Base-by-base conservation (phyloP, 2,797 vertebrate genomes). In the Amblyraja radiata region DNA sequence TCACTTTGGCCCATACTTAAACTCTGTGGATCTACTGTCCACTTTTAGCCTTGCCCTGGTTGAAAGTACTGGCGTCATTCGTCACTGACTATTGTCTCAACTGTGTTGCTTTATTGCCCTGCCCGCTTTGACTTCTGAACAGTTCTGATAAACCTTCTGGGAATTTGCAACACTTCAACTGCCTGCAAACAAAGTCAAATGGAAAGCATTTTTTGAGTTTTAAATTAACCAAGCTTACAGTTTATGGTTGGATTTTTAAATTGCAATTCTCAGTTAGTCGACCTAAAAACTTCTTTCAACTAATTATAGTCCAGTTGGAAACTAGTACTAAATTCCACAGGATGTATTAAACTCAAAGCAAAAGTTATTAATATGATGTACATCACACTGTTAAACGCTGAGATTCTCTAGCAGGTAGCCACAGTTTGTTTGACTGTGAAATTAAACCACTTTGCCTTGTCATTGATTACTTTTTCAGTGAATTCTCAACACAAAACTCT, bases 401-500 rank as follows among this genome's bases (percentile, higher is more conserved):
- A 74, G 71, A 25, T 74, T 23, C 10, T 16, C 36, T 18, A 81
- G 36, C 0, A 39, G 6, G 46, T 25, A 83, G 25, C 61, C 13
- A 65, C 13, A 1, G 7, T 6, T 65, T 65, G 7, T 6, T 65
- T 65, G 32, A 14, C 16, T 65, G 61, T 65, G 28, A 65, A 88
- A 32, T 13, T 2, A 88, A 88, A 36, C 13, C n/a, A 65, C n/a
- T 65, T 58, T 88, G 84, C n/a, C 1, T 65, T 61, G 54, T 84
- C 58, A 61, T 11, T 32, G 83, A 14, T 28, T 16, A 32, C 10
- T 14, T n/a, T 39, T 65, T 28, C 25, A 65, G 84, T 32, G 61
- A 88, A 88, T 16, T 65, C n/a, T 32, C 14, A 88, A 88, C n/a
- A 21, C 84, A 88, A n/a, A 74, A 61, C 80, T 25, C 81, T 84